Evolutionary conservation across 2,113 vertebrate species (phyloP).

Genomic region (Deroptyus accipitrinus): DNA sequence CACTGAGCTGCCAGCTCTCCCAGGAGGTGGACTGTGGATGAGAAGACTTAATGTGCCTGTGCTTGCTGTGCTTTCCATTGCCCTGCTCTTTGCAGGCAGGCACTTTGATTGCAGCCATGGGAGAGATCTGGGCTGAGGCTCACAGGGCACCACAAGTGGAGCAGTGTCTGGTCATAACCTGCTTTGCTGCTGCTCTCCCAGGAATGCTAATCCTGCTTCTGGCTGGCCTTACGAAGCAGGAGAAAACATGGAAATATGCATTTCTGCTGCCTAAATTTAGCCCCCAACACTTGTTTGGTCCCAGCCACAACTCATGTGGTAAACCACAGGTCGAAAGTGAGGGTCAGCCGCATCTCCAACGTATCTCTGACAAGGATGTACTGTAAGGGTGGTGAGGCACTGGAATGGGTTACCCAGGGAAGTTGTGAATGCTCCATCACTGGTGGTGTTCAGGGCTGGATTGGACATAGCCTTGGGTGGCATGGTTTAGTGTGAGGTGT

Average conservation of each 20-base stretch:
- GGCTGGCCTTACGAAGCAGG: background rate
- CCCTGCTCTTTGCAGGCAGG: accelerated
- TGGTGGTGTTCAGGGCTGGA: too few relatives aligned
- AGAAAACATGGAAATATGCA: background rate
- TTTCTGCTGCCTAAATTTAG: constrained; percentile 22
- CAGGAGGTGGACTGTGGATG: accelerated
- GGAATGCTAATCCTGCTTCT: background rate
- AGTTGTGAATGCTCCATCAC: too few relatives aligned
- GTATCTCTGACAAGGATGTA: background rate
- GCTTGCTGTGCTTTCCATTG: background rate
- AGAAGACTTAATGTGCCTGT: background rate
- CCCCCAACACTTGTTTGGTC: background rate
- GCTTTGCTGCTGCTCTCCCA: background rate
- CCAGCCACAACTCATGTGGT: background rate
- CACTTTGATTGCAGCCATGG: accelerated
- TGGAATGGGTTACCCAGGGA: too few relatives aligned
- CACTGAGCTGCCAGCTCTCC: background rate
- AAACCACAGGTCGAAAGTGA: background rate
- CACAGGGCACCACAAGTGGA: accelerated
- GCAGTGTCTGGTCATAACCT: accelerated
- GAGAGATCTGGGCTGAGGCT: background rate
- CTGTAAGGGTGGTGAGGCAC: too few relatives aligned
- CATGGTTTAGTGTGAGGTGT: too few relatives aligned
- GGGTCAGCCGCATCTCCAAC: background rate
- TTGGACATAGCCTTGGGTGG: too few relatives aligned